A percentile compares a stretch with the other conserved stretches of the same genome.
Conservation (phyloP, 2,888 invertebrate species). For the Trilocha varians region DNA sequence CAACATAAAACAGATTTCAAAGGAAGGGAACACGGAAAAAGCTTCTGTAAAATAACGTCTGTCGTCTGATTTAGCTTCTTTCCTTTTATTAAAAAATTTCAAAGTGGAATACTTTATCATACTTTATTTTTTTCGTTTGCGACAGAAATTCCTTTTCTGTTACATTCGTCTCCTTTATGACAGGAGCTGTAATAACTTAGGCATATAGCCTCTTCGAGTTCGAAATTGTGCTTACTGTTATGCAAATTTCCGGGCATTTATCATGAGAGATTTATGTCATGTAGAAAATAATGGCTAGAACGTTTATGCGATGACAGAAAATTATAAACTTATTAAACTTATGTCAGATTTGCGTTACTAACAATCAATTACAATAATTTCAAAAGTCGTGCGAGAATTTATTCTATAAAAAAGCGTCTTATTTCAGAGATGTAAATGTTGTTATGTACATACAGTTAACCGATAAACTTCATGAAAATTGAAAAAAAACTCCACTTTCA, state of each 20-base stretch:
- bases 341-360: too few relatives aligned
- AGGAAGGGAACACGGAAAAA: not conserved
- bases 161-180: not conserved
- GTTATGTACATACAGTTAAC: too few relatives aligned
- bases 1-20: not conserved
- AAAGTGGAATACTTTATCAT: conserved; percentile 1
- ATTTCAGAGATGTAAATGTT: too few relatives aligned
- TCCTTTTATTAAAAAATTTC: conserved; percentile 3
- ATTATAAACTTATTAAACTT: too few relatives aligned
- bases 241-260: not conserved
- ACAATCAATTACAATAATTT: too few relatives aligned
- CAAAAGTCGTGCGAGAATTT: too few relatives aligned
- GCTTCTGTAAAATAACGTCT: not conserved
- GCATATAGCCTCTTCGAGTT: not conserved
- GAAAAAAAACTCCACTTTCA: not conserved
- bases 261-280: too few relatives aligned
- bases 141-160: not conserved
- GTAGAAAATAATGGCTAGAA: too few relatives aligned
- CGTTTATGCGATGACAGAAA: too few relatives aligned
- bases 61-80: conserved; percentile 1
- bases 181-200: not conserved
- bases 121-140: not conserved
- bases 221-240: not conserved
- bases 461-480: not conserved
- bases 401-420: too few relatives aligned